Evolutionary conservation across 2,888 invertebrate genomes (phyloP).

Genomic region (Aspidapion aeneum): DNA sequence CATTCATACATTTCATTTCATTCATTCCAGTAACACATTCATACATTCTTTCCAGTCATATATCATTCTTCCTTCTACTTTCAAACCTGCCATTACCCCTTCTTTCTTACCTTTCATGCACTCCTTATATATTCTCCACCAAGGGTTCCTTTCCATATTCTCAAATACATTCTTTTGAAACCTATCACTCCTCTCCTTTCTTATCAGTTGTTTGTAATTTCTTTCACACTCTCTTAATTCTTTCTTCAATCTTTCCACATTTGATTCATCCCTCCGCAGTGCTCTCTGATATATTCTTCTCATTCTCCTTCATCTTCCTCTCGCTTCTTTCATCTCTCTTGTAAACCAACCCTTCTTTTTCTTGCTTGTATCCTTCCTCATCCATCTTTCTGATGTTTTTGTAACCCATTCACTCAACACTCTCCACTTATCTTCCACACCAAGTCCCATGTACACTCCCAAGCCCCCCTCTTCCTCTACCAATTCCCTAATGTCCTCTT

Average conservation of each 20-base stretch:
- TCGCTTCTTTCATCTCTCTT: not conserved
- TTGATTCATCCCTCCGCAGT: not conserved
- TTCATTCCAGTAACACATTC: not conserved
- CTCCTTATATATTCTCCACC: too few relatives aligned
- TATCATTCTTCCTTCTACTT: too few relatives aligned
- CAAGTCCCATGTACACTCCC: not conserved
- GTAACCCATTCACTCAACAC: not conserved
- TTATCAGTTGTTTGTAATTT: too few relatives aligned
- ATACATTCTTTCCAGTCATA: not conserved
- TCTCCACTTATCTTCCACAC: not conserved
- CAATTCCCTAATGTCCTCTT: not conserved
- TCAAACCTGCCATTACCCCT: too few relatives aligned
- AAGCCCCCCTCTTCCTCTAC: not conserved
- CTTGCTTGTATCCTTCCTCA: not conserved
- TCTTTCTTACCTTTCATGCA: too few relatives aligned
- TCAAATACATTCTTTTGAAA: too few relatives aligned
- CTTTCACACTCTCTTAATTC: too few relatives aligned
- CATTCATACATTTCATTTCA: too few relatives aligned
- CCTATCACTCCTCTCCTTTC: too few relatives aligned
- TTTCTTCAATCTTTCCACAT: too few relatives aligned
- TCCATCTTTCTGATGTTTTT: not conserved
- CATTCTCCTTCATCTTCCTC: not conserved
- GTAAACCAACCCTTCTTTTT: not conserved
- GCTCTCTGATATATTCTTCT: not conserved
- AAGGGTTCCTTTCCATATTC: too few relatives aligned